Percentiles rank a stretch among this genome's conserved stretches.
Conservation (phyloP, 1,140 invertebrate genomes). For the Tachypleus tridentatus region DNA sequence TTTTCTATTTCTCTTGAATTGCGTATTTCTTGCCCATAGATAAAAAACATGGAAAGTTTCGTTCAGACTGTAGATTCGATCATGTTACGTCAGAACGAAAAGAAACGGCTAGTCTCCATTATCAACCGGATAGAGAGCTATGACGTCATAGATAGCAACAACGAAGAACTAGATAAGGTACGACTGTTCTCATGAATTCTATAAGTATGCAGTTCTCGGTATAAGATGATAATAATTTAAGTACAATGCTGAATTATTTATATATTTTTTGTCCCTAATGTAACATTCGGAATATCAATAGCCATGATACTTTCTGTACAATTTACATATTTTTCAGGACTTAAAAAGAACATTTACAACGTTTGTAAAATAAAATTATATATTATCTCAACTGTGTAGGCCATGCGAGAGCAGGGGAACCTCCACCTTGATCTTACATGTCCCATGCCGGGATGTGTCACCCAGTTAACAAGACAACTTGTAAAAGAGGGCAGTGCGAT, state of each 20-base stretch:
- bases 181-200: too few relatives aligned
- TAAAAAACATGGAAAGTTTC: slow-evolving; percentile 70
- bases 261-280: too few relatives aligned
- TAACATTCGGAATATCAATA: too few relatives aligned
- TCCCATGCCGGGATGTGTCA: slow-evolving; percentile 71
- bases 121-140: slow-evolving; percentile 75
- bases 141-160: slow-evolving; percentile 59
- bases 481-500: slow-evolving; percentile 67
- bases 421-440: slow-evolving; percentile 54
- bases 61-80: slow-evolving; percentile 69
- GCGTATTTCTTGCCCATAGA: slow-evolving; percentile 42
- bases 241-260: too few relatives aligned
- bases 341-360: too few relatives aligned
- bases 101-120: slow-evolving; percentile 55
- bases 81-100: slow-evolving; percentile 64
- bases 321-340: too few relatives aligned
- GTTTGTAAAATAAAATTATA: too few relatives aligned
- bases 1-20: neutral
- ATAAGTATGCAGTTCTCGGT: too few relatives aligned
- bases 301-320: too few relatives aligned
- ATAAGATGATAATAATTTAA: too few relatives aligned
- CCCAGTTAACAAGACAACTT: slow-evolving; percentile 55
- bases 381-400: too few relatives aligned
- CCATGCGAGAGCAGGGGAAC: neutral
- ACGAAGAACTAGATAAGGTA: slow-evolving; percentile 56